Percentiles rank a stretch among this genome's conserved stretches.
Evolutionary conservation across 2,797 vertebrate species (phyloP).

Genomic region (Manis crassicaudata): DNA sequence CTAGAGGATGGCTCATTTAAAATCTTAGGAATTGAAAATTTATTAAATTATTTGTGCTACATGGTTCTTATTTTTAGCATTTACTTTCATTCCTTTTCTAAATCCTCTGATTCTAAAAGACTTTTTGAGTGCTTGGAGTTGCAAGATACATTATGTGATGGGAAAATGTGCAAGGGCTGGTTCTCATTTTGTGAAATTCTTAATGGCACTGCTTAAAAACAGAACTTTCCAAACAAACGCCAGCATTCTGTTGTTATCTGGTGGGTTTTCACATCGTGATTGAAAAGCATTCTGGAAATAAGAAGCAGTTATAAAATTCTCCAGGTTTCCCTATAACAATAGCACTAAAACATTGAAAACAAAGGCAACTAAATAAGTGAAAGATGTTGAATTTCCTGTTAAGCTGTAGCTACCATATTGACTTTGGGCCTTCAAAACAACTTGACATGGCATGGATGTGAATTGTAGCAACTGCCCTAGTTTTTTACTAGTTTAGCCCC

Average conservation of each 20-base stretch:
- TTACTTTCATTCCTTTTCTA: slow-evolving; percentile 25
- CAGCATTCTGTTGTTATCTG: background rate
- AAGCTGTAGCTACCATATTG: background rate
- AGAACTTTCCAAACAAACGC: background rate
- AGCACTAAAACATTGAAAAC: background rate
- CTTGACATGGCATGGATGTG: accelerated
- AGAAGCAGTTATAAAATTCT: slow-evolving; percentile 37
- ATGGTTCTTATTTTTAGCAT: slow-evolving; percentile 46
- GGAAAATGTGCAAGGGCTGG: background rate
- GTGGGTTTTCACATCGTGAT: slow-evolving; percentile 38
- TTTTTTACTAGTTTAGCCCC: background rate
- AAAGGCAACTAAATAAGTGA: background rate
- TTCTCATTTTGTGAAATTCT: slow-evolving; percentile 45
- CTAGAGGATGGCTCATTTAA: background rate
- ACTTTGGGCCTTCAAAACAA: background rate
- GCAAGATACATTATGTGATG: background rate
- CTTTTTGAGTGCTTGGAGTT: slow-evolving; percentile 1
- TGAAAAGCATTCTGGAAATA: slow-evolving; percentile 55
- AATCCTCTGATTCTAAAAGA: slow-evolving; percentile 45
- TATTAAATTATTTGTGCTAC: slow-evolving; percentile 34
- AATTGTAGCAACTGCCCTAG: background rate
- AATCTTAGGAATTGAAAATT: slow-evolving; percentile 24
- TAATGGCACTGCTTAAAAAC: slow-evolving; percentile 1
- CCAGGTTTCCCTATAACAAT: background rate
- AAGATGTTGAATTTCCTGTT: background rate